Conservation (phyloP, 2,888 invertebrate genomes). For the Sturmia bella region DNA sequence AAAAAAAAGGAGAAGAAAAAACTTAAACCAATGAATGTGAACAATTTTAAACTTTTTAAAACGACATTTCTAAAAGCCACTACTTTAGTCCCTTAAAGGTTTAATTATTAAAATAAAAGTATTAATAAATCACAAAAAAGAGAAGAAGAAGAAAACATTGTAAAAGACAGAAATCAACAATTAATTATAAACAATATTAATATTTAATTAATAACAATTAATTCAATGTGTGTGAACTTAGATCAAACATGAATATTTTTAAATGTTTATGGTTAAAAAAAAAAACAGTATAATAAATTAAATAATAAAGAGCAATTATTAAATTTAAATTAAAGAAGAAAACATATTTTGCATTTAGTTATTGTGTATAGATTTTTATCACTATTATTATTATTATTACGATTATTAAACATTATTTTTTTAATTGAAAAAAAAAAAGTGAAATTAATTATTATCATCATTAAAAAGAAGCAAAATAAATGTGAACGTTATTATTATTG, state of each 20-base stretch:
- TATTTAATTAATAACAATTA: constrained; percentile 57
- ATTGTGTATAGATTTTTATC: constrained; percentile 69
- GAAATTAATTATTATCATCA: constrained; percentile 40
- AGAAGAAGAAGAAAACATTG: constrained; percentile 35
- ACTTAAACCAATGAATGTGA: constrained; percentile 57
- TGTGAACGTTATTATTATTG: constrained; percentile 71
- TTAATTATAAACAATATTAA: constrained; percentile 44
- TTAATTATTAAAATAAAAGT: constrained; percentile 54
- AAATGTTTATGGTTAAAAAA: constrained; percentile 74
- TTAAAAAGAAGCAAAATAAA: constrained; percentile 48
- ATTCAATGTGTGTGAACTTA: constrained; percentile 68
- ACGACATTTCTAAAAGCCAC: constrained; percentile 66
- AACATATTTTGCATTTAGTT: constrained; percentile 72
- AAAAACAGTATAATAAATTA: constrained; percentile 32
- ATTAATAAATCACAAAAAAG: constrained; percentile 52
- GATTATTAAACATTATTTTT: constrained; percentile 40
- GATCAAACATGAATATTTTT: constrained; percentile 73
- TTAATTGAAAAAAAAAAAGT: constrained; percentile 44
- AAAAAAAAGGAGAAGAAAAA: constrained; percentile 21
- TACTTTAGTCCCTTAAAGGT: constrained; percentile 69
- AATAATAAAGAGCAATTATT: constrained; percentile 72
- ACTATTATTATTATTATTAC: constrained; percentile 50
- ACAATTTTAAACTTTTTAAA: constrained; percentile 61
- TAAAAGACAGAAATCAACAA: constrained; percentile 10
- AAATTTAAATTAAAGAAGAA: constrained; percentile 68